Evolutionary conservation across 2,113 vertebrate genomes (phyloP).

Genomic region (Gnathonemus echidnorhynchus): DNA sequence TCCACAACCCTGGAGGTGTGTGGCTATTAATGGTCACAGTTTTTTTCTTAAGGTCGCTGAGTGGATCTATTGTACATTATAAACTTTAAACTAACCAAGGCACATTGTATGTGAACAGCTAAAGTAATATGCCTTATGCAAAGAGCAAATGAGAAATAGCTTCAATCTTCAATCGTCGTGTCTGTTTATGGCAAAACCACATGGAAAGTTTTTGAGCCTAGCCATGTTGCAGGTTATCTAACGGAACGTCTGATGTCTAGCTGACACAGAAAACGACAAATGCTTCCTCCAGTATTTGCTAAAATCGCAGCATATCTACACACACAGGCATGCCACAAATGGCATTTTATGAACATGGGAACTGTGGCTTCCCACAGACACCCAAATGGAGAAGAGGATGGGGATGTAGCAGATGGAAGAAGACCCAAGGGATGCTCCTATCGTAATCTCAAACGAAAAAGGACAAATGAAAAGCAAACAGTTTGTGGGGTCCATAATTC

Average conservation of each 20-base stretch:
- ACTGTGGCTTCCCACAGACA: neutral
- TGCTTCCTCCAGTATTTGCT: neutral
- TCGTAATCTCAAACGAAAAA: neutral
- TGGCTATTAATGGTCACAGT: neutral
- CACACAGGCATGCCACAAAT: neutral
- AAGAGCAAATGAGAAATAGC: neutral
- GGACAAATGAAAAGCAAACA: neutral
- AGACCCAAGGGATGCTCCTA: neutral
- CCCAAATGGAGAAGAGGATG: neutral
- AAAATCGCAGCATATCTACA: neutral
- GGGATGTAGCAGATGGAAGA: neutral
- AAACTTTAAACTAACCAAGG: neutral
- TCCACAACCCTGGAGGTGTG: neutral
- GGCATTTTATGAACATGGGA: neutral
- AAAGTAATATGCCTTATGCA: neutral
- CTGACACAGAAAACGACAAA: neutral
- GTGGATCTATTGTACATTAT: neutral
- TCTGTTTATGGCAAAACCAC: neutral
- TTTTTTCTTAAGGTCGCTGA: neutral
- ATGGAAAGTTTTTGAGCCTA: neutral
- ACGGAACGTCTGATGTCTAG: neutral
- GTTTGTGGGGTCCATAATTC: conserved; percentile 6
- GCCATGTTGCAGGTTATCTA: neutral
- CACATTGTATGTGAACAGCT: neutral
- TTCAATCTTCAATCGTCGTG: neutral